Percentiles rank a stretch among this genome's conserved stretches.
Evolutionary conservation across 1,140 invertebrate genomes (phyloP).

Genomic region (Cataglyphis hispanica): DNA sequence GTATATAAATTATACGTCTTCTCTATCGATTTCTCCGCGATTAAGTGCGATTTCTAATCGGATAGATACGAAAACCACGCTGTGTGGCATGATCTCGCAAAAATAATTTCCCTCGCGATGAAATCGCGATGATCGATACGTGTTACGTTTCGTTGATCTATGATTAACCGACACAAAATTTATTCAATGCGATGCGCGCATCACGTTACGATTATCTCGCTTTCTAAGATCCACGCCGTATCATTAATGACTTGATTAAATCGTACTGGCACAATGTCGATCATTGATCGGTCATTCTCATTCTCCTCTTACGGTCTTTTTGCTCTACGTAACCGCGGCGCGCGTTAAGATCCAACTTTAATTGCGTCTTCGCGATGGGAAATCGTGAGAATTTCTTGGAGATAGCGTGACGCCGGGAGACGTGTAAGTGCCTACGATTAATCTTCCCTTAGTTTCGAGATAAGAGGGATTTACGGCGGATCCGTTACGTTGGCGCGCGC

Average conservation of each 20-base stretch:
- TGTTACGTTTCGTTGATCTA: constrained; percentile 50
- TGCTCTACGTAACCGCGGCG: constrained; percentile 31
- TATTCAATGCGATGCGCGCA: not conserved
- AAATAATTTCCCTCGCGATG: constrained; percentile 37
- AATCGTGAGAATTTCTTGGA: constrained; percentile 54
- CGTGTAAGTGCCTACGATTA: constrained; percentile 57
- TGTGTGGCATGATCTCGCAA: not conserved
- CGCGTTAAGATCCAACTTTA: constrained; percentile 26
- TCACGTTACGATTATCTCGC: constrained; percentile 57
- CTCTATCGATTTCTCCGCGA: constrained; percentile 1
- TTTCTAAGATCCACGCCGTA: constrained; percentile 58
- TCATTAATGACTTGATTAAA: constrained; percentile 47
- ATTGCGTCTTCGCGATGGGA: constrained; percentile 26
- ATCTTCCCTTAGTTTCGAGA: constrained; percentile 61
- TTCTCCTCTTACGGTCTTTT: not conserved
- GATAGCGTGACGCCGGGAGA: constrained; percentile 41
- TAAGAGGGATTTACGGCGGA: constrained; percentile 70
- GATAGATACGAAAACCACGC: not conserved
- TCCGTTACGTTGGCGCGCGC: constrained; percentile 40
- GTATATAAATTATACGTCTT: constrained; percentile 14
- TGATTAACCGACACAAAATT: constrained; percentile 7
- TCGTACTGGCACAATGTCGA: constrained; percentile 19
- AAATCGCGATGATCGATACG: constrained; percentile 1
- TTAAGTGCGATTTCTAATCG: constrained; percentile 37
- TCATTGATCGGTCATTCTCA: constrained; percentile 29